These are phyloP conservation scores for Porites australiensis DNA, from an alignment of 64 coral and sea anemone species.

Conservation along the genomic window DNA sequence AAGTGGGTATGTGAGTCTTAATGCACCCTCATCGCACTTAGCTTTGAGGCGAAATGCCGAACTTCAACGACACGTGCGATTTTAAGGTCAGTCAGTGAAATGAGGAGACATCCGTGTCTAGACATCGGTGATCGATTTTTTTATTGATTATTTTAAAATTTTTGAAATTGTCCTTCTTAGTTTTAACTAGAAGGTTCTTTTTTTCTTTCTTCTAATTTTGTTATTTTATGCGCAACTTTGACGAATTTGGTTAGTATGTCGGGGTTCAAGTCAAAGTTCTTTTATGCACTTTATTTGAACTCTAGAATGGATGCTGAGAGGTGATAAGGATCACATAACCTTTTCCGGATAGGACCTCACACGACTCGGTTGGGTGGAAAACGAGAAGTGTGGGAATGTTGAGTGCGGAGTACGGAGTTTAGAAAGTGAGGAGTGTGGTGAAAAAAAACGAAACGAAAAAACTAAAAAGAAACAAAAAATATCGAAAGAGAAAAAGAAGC, in stretches of 20 bases:
- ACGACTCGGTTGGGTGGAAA: neutral
- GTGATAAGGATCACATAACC: slow-evolving; percentile 9
- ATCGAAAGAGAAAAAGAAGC: no score
- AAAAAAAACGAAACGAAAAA: no score
- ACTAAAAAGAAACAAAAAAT: no score
- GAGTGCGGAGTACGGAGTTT: no score
- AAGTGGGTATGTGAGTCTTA: neutral
- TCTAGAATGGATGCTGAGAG: neutral
- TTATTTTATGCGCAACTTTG: neutral
- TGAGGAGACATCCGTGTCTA: neutral
- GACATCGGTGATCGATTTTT: neutral
- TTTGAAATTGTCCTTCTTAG: neutral
- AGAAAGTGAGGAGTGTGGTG: no score
- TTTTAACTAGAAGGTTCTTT: neutral
- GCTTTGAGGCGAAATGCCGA: neutral
- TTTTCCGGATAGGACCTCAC: neutral
- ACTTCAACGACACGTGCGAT: neutral
- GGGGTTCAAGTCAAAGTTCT: neutral
- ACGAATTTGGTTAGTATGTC: neutral
- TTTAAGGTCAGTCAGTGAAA: neutral
- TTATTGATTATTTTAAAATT: neutral
- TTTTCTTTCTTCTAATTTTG: neutral
- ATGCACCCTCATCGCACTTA: neutral
- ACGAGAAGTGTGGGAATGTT: no score
- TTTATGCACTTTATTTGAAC: neutral